Base-by-base conservation (phyloP, 2,113 vertebrate genomes). In the Uropsilus gracilis region DNA sequence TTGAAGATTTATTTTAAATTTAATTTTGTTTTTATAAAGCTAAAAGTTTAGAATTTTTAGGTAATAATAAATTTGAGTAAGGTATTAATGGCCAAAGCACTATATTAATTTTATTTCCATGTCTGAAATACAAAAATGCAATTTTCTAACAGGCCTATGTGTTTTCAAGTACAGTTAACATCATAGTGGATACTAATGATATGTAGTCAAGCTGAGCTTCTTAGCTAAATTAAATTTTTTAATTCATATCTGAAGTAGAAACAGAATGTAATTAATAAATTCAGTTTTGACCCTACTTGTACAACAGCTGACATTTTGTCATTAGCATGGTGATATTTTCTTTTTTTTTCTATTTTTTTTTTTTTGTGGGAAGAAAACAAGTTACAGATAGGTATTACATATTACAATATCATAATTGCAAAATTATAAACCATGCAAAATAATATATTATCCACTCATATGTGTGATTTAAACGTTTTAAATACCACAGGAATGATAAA, bases 221-320 rank as follows among this genome's bases (percentile, higher is more conserved):
- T 91, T 92, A 83, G 59, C 53, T 93, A 89, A 95, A 71, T 91
- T 93, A 93, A 93, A 34, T 77, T 46, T 86, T 89, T 93, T 84
- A 90, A 80, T 92, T 75, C 1, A 2, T 57, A 30, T 82, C 77
- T 90, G 53, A 84, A 71, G 32, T 93, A 5, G 83, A 89, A 94
- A 93, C 9, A 87, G 64, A 86, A 11, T 85, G 0, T 34, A 85
- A 92, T 89, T 94, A 26, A 76, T 75, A 26, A 93, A 76, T 89
- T 94, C 72, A 69, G 63, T 94, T 66, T 94, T 55, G 10, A 55
- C 6, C 7, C 20, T 84, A 37, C 55, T 93, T 87, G 28, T 9
- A 80, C 46, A 84, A 12, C 46, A 84, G 50, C 50, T 96, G 34
- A 90, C 24, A 88, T 87, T 93, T 86, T 91, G 16, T 61, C 50